A percentile compares a stretch with the other conserved stretches of the same genome.
Conservation (phyloP, 2,888 invertebrate genomes). For the Linnaemya vulpina region DNA sequence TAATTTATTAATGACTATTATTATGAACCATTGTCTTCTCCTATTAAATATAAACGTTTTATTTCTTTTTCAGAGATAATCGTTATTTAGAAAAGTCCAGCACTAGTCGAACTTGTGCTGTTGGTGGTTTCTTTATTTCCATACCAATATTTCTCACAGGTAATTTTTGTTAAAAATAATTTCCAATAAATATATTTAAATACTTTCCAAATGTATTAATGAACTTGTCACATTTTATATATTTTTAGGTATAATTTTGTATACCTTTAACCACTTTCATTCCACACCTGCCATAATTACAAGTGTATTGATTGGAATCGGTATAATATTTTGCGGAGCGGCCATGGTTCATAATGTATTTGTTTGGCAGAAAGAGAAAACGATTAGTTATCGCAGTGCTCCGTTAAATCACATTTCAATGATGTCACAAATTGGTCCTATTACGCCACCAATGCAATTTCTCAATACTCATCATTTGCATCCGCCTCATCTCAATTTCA, state of each 20-base stretch:
- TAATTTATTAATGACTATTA: not conserved
- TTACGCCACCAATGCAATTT: conserved; percentile 77
- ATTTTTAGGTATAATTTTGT: conserved; percentile 92
- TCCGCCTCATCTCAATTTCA: conserved; percentile 74
- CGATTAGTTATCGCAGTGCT: conserved; percentile 87
- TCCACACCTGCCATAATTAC: conserved; percentile 96
- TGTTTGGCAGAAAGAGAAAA: conserved; percentile 96
- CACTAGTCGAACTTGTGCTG: conserved; percentile 94
- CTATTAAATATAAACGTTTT: not conserved
- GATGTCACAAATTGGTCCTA: conserved; percentile 76
- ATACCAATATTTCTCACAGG: conserved; percentile 97
- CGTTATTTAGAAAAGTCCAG: conserved; percentile 96
- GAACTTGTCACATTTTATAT: not conserved
- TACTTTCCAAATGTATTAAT: no score
- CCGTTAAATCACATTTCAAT: conserved; percentile 75
- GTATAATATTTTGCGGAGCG: conserved; percentile 95
- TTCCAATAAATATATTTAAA: not conserved
- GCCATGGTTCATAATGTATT: conserved; percentile 97
- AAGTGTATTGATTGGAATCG: conserved; percentile 94
- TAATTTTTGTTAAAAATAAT: conserved; percentile 80
- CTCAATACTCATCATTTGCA: conserved; percentile 68
- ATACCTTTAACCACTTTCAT: conserved; percentile 95
- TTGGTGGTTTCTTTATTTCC: conserved; percentile 96
- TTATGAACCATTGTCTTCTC: conserved; percentile 8
- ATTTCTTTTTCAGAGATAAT: conserved; percentile 88